Conservation (phyloP, 2,888 invertebrate species). For the Steinernema hermaphroditum region DNA sequence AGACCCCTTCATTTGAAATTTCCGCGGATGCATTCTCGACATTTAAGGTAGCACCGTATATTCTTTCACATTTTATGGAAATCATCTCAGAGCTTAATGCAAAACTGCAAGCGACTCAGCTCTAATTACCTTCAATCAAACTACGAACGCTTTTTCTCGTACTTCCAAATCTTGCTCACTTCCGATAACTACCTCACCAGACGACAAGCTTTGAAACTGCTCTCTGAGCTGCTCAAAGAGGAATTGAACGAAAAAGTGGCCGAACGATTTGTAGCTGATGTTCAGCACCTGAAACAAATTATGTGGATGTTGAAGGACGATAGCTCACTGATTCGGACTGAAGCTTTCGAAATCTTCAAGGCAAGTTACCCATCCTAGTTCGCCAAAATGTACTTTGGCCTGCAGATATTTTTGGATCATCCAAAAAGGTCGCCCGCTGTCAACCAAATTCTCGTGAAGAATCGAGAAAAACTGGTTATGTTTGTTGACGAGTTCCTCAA, state of each 20-base stretch:
- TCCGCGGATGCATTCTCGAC: conserved; percentile 99
- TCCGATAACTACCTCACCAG: neutral
- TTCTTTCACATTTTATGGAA: neutral
- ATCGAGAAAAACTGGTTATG: neutral
- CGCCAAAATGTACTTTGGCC: neutral
- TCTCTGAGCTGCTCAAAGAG: neutral
- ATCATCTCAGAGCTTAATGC: neutral
- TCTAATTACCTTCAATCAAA: neutral
- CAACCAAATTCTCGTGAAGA: neutral
- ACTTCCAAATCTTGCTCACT: neutral
- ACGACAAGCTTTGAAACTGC: neutral
- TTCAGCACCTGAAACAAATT: neutral
- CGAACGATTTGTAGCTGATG: neutral
- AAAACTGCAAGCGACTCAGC: neutral
- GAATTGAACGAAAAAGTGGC: neutral
- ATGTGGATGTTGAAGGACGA: neutral
- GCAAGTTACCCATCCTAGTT: neutral
- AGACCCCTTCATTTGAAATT: conserved; percentile 98
- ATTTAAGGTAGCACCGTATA: conserved; percentile 79
- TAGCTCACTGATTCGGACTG: neutral
- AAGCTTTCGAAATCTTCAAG: neutral
- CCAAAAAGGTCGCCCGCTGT: neutral
- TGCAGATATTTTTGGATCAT: neutral
- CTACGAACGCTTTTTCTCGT: neutral
- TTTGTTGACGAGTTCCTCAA: neutral